phyloP scores from a whole-genome alignment of 2,113 vertebrate species.

The Carassius auratus region DNA sequence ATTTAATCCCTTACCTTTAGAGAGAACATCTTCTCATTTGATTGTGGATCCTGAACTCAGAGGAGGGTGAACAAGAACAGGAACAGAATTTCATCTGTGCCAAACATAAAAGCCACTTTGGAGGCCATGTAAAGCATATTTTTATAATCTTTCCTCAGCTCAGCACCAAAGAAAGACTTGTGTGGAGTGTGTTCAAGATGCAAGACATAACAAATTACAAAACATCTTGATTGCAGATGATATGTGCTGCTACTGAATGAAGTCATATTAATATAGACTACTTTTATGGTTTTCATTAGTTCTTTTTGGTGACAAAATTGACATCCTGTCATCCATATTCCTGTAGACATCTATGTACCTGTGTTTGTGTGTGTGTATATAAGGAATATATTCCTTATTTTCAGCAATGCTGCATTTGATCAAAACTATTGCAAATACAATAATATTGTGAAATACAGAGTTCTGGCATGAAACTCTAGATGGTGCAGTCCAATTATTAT shows the following conservation, averaged over 20 bases:
- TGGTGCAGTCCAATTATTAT: no score
- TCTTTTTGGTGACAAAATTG: neutral
- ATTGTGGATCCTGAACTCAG: conserved; percentile 4
- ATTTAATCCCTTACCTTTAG: conserved; percentile 23
- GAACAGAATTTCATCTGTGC: neutral
- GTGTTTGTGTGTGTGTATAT: no score
- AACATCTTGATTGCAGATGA: neutral
- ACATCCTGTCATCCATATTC: neutral
- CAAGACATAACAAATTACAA: neutral
- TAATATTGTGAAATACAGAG: no score
- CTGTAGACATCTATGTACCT: neutral
- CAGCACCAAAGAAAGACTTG: neutral
- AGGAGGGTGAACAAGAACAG: conserved; percentile 26
- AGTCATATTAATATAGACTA: neutral
- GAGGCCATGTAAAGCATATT: neutral
- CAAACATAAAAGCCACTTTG: conserved; percentile 9
- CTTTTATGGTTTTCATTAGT: neutral
- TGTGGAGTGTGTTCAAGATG: neutral
- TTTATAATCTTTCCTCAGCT: conserved; percentile 14
- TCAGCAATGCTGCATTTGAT: no score
- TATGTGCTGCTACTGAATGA: neutral
- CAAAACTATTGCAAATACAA: no score
- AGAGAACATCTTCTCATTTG: conserved; percentile 18
- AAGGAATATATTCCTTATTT: no score
- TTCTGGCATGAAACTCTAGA: no score